Evolutionary conservation across 2,888 invertebrate genomes (phyloP).

Genomic region (Phyto melanocephala): DNA sequence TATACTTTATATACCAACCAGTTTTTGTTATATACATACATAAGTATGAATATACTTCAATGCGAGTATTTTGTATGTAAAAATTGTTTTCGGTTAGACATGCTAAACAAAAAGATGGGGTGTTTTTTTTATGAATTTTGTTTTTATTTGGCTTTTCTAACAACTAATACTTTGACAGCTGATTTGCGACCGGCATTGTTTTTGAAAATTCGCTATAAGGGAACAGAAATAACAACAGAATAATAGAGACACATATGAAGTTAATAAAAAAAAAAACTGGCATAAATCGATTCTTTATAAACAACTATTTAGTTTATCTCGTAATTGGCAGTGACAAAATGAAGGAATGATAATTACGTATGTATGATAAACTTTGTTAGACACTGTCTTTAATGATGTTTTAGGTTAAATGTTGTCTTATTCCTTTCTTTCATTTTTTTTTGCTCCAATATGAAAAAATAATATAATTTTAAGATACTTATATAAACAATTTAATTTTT

Average conservation of each 20-base stretch:
- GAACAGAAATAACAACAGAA: not conserved
- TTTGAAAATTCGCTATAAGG: not conserved
- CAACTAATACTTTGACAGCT: not conserved
- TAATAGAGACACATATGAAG: not conserved
- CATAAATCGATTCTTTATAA: too few relatives aligned
- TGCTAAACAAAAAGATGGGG: not conserved
- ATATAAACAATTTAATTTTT: not conserved
- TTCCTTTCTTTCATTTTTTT: too few relatives aligned
- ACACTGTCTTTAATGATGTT: not conserved
- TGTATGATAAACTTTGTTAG: not conserved
- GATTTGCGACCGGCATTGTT: not conserved
- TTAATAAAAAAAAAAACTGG: too few relatives aligned
- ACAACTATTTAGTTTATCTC: too few relatives aligned
- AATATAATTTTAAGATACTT: not conserved
- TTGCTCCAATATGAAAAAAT: not conserved
- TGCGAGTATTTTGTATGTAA: not conserved
- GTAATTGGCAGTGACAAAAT: too few relatives aligned
- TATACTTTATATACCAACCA: constrained; percentile 36
- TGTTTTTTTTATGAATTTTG: not conserved
- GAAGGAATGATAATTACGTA: too few relatives aligned
- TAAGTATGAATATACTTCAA: not conserved
- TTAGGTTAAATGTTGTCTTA: not conserved
- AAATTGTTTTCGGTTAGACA: not conserved
- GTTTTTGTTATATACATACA: constrained; percentile 9
- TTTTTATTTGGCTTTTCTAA: not conserved